Evolutionary conservation across 2,113 vertebrate species (phyloP).

Genomic region (Camelus dromedarius): DNA sequence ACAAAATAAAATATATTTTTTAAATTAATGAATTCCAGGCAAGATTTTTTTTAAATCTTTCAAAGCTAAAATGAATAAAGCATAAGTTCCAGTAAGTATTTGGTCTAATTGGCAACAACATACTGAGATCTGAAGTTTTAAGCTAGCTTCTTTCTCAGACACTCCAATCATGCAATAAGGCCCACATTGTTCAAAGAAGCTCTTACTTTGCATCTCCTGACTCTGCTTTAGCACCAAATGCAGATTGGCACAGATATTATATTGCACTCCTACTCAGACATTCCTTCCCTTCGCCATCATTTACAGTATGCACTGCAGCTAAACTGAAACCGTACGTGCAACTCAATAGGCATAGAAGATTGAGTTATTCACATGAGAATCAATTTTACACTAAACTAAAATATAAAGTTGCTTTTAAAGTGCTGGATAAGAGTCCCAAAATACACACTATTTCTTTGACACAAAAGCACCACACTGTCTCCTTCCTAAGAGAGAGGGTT

Average conservation of each 20-base stretch:
- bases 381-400: slow-evolving; percentile 69
- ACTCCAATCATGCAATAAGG: not conserved
- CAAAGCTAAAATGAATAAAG: slow-evolving; percentile 67
- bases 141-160: not conserved
- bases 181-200: not conserved
- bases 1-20: slow-evolving; percentile 53
- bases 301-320: not conserved
- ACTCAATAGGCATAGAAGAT: slow-evolving; percentile 69
- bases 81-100: slow-evolving; percentile 51
- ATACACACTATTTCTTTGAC: slow-evolving; percentile 34
- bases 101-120: not conserved
- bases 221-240: not conserved
- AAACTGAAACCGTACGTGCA: not conserved
- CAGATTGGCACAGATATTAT: not conserved
- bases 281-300: slow-evolving; percentile 46
- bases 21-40: slow-evolving; percentile 58
- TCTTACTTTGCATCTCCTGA: not conserved
- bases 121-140: not conserved
- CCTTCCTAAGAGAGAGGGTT: slow-evolving; percentile 30
- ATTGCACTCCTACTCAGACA: not conserved
- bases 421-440: not conserved
- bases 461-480: not conserved
- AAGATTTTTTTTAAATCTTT: slow-evolving; percentile 41
- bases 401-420: slow-evolving; percentile 56
- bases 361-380: slow-evolving; percentile 61